Evolutionary conservation across 1,140 invertebrate genomes (phyloP), one percentile per base, ranked within the genome.

Genomic region (Druon quercuslanigerum): DNA sequence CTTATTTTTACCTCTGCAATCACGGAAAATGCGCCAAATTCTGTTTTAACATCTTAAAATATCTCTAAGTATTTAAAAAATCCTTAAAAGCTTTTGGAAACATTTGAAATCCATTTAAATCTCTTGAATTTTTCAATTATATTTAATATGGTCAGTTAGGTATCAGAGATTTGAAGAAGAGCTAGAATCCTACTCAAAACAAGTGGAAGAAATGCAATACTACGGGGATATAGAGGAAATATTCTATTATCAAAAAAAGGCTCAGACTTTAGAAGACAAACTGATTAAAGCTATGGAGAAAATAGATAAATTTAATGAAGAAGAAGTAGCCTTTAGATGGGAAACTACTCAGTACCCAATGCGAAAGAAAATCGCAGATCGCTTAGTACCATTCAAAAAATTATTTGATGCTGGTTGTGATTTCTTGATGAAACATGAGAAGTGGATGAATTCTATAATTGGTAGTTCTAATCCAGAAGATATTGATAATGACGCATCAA

Each of bases 231-330:
- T 98, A 20, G 93, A 95, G 50, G 94, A 97, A 46, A 91, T 99
- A 14, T 92, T 94, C 14, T 94, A 95, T 82, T 99, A 99, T 90
- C 94, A 97, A 66, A 95, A 94, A 51, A 95, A 96, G 66, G 95
- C 97, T 0, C 93, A 94, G 46, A 89, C 91, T 57, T 87, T 99
- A 11, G 95, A 98, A 84, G 93, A 94, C 78, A 93, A 93, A 90
- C 89, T 96, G 81, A 88, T 93, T 0, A 83, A 83, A 5, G 97
- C 97, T 8, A 94, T 96, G 87, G 94, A 94, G 51, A 96, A 95
- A 84, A 98, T 98, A 76, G 96, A 98, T 86, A 93, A 94, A 72
- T 98, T 99, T 81, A 99, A 99, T 88, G 95, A 95, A 87, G 98
- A 99, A 89, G 98, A 99, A 89, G 92, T 92, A 46, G 93, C 96